These are phyloP conservation scores for Sarcophaga subvicina DNA, from an alignment of 2,888 invertebrate species.

Conservation along the genomic window DNA sequence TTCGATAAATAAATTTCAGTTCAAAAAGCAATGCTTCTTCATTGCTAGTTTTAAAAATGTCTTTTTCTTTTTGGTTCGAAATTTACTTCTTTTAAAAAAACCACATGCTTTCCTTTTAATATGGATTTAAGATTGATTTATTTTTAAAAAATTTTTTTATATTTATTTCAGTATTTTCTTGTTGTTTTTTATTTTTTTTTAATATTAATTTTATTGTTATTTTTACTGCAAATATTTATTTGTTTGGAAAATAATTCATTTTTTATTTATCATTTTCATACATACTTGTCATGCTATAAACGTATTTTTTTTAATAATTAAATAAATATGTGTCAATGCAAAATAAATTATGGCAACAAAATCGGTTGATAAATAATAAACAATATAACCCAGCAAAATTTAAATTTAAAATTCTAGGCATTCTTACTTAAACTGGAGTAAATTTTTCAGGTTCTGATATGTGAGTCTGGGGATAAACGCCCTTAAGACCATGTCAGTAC, in stretches of 20 bases:
- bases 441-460: no score
- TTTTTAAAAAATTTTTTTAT: not conserved
- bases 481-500: no score
- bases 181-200: no score
- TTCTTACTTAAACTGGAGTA: no score
- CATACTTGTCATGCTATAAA: constrained; percentile 24
- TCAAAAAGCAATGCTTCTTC: no score
- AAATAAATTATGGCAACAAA: constrained; percentile 17
- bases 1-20: no score
- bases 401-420: no score
- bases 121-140: not conserved
- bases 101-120: no score
- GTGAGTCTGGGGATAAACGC: no score
- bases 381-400: not conserved
- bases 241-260: constrained; percentile 30
- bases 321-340: constrained; percentile 45
- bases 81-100: no score
- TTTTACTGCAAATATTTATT: constrained; percentile 4
- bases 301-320: constrained; percentile 40
- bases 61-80: no score
- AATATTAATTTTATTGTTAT: not conserved
- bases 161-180: not conserved
- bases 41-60: fast-evolving
- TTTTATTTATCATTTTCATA: constrained; percentile 36
- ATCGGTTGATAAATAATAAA: not conserved